Base-by-base conservation (phyloP, 2,888 invertebrate genomes). In the Hydroisotoma schaefferi region DNA sequence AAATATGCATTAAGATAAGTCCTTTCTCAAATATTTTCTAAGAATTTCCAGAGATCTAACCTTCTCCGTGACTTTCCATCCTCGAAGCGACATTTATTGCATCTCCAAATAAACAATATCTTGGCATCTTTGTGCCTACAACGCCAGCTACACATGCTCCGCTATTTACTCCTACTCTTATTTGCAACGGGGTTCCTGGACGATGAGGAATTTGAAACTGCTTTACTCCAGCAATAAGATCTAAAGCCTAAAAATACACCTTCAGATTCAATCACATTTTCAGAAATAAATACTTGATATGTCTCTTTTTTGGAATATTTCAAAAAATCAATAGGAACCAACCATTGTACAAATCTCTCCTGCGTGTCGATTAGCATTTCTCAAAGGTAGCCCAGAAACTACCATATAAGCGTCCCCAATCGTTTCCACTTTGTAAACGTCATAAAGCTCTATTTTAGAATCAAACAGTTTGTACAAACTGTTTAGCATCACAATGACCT, bases 381-480 rank as follows among this genome's bases (percentile, higher is more conserved):
- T 29, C 15, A 59, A 52, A 1, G 71, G 71, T 10, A 71, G 37
- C 1, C 71, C 71, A 44, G 59, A 62, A 1, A 82, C 83, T 0
- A 83, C 83, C 84, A 84, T 84, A 72, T 84, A 84, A 0, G 83
- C 82, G 69, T 83, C 83, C 40, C 65, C 65, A 15, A 84, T 84
- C 0, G 84, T 84, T 72, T 84, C 84, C 49, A 87, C 87, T 73
- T 87, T 87, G 77, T 87, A 87, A 0, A 87, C 87, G 70, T 86
- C 85, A 74, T 85, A 86, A 66, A 84, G 82, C 73, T 82, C 81
- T 72, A 87, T 86, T 66, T 83, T 83, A 54, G 83, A 82, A 71
- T 87, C 87, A 74, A 87, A 87, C 57, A 85, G 80, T 23, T 83
- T 84, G 77, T 87, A 87, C n/a, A 87, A 78, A 75, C 84, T 84